Conservation (phyloP, 2,888 invertebrate genomes). For the Anodontia alba region DNA sequence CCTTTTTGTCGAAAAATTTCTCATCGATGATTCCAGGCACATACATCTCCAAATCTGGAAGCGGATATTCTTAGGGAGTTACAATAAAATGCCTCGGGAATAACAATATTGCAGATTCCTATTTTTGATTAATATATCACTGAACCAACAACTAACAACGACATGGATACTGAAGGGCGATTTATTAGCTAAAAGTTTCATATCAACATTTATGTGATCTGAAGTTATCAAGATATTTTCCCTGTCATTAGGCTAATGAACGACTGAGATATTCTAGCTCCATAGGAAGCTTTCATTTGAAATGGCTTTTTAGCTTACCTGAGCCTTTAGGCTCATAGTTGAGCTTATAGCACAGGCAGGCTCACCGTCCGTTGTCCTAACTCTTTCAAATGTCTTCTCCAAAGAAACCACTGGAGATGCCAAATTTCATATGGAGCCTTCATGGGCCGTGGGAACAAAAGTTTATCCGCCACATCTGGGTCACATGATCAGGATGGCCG, state of each 20-base stretch:
- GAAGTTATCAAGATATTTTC: neutral
- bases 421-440: too few species aligned
- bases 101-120: conserved; percentile 3
- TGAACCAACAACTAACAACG: conserved; percentile 11
- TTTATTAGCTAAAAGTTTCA: neutral
- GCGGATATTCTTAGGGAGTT: neutral
- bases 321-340: too few species aligned
- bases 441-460: too few species aligned
- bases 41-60: conserved; percentile 23
- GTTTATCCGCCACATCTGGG: too few species aligned
- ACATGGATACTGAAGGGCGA: neutral
- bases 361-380: too few species aligned
- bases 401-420: too few species aligned
- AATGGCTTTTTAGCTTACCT: neutral
- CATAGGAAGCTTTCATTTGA: neutral
- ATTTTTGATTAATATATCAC: neutral
- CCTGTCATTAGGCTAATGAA: neutral
- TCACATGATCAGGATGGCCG: too few species aligned
- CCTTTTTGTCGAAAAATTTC: neutral
- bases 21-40: neutral
- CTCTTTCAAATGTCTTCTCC: too few species aligned
- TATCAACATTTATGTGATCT: conserved; percentile 20
- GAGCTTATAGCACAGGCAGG: too few species aligned
- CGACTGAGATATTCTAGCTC: conserved; percentile 6
- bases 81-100: conserved; percentile 21